phyloP scores from a whole-genome alignment of 2,888 invertebrate species.

The Odontocolon sp. region DNA sequence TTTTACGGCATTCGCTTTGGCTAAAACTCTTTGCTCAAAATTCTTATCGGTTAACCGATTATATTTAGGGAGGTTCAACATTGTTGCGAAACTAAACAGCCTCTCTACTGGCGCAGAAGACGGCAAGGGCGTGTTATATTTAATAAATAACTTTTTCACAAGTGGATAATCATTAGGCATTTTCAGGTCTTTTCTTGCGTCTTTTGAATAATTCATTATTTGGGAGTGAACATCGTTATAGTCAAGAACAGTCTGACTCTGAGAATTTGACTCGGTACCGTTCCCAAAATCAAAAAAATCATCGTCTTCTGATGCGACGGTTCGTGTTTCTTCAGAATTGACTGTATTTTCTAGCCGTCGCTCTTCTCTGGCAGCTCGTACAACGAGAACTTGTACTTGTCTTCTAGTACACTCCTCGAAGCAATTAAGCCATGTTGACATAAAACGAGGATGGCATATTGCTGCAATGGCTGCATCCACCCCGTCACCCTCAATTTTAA shows the following conservation, averaged over 20 bases:
- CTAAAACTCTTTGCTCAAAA: conserved; percentile 36
- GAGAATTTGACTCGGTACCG: not conserved
- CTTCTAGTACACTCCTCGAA: not conserved
- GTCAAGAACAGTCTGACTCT: not conserved
- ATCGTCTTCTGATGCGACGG: not conserved
- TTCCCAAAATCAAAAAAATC: not conserved
- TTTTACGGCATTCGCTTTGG: conserved; percentile 18
- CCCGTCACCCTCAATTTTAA: not conserved
- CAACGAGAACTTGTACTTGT: not conserved
- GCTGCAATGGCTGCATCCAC: not conserved
- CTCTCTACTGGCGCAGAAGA: conserved; percentile 33
- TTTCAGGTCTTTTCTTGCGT: not conserved
- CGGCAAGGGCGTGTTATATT: conserved; percentile 34
- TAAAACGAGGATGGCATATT: not conserved
- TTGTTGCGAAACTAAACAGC: conserved; percentile 22
- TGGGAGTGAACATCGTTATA: not conserved
- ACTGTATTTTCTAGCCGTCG: not conserved
- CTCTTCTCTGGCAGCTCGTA: not conserved
- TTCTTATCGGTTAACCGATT: conserved; percentile 39
- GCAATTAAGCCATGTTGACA: not conserved
- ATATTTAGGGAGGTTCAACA: conserved; percentile 36
- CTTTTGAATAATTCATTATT: not conserved
- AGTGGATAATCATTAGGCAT: conserved; percentile 8
- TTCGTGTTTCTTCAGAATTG: not conserved
- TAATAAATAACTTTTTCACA: conserved; percentile 26